phyloP scores from a whole-genome alignment of 2,888 invertebrate genomes.

The Pherbina coryleti region DNA sequence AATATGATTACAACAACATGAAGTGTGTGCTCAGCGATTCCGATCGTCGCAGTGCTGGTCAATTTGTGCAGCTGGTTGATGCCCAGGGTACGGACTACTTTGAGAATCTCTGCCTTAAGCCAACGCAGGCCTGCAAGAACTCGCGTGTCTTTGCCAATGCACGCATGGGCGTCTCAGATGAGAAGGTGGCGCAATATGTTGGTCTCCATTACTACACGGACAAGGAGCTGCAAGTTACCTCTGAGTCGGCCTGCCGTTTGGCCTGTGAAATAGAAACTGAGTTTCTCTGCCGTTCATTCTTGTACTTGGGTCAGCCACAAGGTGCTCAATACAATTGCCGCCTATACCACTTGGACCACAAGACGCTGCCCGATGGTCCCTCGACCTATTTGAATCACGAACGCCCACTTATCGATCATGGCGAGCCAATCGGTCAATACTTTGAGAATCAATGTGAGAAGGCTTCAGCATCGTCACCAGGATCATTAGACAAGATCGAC shows the following conservation, averaged over 20 bases:
- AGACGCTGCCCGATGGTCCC: constrained; percentile 91
- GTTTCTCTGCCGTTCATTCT: constrained; percentile 88
- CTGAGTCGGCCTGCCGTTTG: constrained; percentile 87
- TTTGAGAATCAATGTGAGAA: constrained; percentile 91
- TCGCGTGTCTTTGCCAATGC: constrained; percentile 84
- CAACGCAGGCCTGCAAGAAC: constrained; percentile 88
- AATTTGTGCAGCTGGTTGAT: constrained; percentile 90
- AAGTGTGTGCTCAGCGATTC: constrained; percentile 92
- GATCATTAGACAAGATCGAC: constrained; percentile 71
- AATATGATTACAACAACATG: constrained; percentile 93
- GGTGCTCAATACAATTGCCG: constrained; percentile 90
- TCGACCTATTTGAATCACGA: constrained; percentile 92
- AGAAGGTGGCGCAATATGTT: constrained; percentile 92
- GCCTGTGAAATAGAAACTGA: constrained; percentile 94
- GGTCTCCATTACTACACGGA: constrained; percentile 93
- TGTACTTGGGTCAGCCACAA: constrained; percentile 78
- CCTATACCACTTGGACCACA: constrained; percentile 91
- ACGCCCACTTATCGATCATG: constrained; percentile 90
- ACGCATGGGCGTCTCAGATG: constrained; percentile 89
- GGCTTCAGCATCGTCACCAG: constrained; percentile 58
- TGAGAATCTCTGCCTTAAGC: constrained; percentile 91
- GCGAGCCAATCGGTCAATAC: constrained; percentile 89
- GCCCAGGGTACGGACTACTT: constrained; percentile 84
- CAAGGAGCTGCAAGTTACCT: constrained; percentile 91
- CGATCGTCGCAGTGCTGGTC: constrained; percentile 88